Conservation (phyloP, 2,797 vertebrate species). For the Pangasius mekongensis region DNA sequence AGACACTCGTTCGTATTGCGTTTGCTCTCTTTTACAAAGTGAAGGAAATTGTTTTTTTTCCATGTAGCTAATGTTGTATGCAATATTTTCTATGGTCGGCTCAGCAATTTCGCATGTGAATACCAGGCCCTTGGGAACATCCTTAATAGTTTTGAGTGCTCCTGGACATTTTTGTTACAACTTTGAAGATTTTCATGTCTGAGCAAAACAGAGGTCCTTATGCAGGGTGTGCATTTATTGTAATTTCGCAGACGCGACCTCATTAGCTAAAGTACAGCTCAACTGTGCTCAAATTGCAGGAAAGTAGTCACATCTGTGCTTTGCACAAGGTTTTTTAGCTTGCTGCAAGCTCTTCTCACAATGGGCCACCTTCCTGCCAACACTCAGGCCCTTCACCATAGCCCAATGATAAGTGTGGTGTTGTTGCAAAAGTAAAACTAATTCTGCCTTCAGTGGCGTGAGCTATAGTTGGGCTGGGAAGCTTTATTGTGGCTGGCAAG, state of each 20-base stretch:
- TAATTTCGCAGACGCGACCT: neutral
- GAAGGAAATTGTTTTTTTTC: neutral
- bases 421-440: slow-evolving; percentile 97
- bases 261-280: slow-evolving; percentile 22
- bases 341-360: slow-evolving; percentile 33
- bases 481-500: slow-evolving; percentile 99
- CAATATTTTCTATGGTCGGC: neutral
- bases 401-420: slow-evolving; percentile 90
- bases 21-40: neutral
- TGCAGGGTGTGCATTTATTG: slow-evolving; percentile 16
- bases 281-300: slow-evolving; percentile 23
- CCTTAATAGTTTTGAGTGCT: slow-evolving; percentile 13
- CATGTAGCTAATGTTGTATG: neutral
- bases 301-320: slow-evolving; percentile 31
- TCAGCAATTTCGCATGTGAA: slow-evolving; percentile 16
- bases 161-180: slow-evolving; percentile 7
- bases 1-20: neutral
- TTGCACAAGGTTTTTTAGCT: slow-evolving; percentile 33
- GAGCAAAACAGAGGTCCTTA: slow-evolving; percentile 19
- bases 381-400: slow-evolving; percentile 26
- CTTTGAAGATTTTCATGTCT: slow-evolving; percentile 19
- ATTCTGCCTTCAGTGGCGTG: slow-evolving; percentile 96
- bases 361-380: slow-evolving; percentile 45
- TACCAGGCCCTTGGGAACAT: neutral
- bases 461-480: slow-evolving; percentile 93